Evolutionary conservation across 2,113 vertebrate species (phyloP).

Genomic region (Melanocharis versteri): DNA sequence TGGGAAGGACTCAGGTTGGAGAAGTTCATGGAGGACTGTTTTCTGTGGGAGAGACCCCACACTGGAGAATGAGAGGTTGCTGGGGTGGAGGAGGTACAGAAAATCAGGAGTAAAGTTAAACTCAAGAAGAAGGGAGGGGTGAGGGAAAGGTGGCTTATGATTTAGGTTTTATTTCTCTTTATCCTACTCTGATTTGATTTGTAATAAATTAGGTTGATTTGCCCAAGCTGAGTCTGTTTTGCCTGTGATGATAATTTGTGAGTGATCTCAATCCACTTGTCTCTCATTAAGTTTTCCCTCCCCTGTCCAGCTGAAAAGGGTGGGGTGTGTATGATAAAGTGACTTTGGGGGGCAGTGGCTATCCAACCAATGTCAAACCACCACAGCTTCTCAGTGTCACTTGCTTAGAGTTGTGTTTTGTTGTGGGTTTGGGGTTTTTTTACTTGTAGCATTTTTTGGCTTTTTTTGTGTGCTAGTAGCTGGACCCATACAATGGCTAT

Average conservation of each 20-base stretch:
- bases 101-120: background rate
- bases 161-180: background rate
- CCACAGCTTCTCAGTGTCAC: background rate
- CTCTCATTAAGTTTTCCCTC: background rate
- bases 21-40: background rate
- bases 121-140: background rate
- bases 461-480: background rate
- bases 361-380: background rate
- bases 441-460: background rate
- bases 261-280: background rate
- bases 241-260: background rate
- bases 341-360: background rate
- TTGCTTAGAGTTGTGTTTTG: background rate
- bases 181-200: background rate
- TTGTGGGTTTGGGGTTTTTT: background rate
- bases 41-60: background rate
- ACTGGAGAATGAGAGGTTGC: background rate
- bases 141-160: background rate
- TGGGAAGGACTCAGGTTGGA: background rate
- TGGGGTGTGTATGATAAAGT: background rate
- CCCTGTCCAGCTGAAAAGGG: background rate
- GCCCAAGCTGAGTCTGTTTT: background rate
- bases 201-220: background rate
- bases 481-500: background rate
- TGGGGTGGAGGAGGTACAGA: background rate